Conservation (phyloP, 1,140 invertebrate species). For the Cryptotermes secundus region DNA sequence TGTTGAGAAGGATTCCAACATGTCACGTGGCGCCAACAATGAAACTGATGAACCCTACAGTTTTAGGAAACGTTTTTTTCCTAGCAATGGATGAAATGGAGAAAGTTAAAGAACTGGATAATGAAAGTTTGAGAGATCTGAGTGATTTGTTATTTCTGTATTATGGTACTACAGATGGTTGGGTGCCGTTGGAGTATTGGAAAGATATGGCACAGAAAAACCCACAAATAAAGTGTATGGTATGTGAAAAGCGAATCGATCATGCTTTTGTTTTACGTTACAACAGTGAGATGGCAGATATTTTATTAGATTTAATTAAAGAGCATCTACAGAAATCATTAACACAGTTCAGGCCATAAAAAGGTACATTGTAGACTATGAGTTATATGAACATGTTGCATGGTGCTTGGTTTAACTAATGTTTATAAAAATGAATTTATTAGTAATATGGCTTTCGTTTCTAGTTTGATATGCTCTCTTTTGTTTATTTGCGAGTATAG, state of each 20-base stretch:
- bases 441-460: no score
- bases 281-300: slow-evolving; percentile 60
- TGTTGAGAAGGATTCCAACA: slow-evolving; percentile 40
- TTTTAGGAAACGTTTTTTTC: slow-evolving; percentile 56
- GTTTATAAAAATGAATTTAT: no score
- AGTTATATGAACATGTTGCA: no score
- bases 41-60: slow-evolving; percentile 54
- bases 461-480: no score
- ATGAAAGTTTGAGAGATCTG: slow-evolving; percentile 51
- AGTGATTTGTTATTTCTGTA: slow-evolving; percentile 67
- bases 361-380: no score
- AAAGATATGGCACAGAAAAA: slow-evolving; percentile 58
- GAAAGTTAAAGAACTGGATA: slow-evolving; percentile 58
- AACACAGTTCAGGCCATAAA: no score
- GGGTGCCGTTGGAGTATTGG: slow-evolving; percentile 70
- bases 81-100: slow-evolving; percentile 65
- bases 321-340: neutral
- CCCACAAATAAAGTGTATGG: slow-evolving; percentile 60
- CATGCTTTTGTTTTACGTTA: slow-evolving; percentile 75
- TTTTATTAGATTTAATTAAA: slow-evolving; percentile 58
- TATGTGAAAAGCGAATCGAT: slow-evolving; percentile 63
- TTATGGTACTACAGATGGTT: slow-evolving; percentile 72
- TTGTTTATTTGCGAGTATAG: no score
- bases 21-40: slow-evolving; percentile 49
- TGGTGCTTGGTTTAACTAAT: no score